Conservation (phyloP, 2,888 invertebrate species). For the Athetis lepigone region DNA sequence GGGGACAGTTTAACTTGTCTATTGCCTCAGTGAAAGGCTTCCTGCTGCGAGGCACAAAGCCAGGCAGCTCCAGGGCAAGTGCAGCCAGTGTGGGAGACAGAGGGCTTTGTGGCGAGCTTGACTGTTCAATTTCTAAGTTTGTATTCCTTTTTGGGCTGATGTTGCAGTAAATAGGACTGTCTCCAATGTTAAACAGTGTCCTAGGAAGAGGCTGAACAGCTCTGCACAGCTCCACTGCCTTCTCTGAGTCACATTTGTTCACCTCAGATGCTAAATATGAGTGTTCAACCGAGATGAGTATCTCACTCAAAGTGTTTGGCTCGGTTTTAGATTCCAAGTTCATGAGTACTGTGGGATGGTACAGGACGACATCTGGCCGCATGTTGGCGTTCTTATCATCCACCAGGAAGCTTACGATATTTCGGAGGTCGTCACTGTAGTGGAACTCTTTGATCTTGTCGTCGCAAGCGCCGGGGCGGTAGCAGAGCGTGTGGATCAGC, state of each 20-base stretch:
- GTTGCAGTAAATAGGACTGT: constrained; percentile 84
- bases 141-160: constrained; percentile 72
- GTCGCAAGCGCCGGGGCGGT: constrained; percentile 51
- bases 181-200: constrained; percentile 68
- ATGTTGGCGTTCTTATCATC: constrained; percentile 77
- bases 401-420: constrained; percentile 79
- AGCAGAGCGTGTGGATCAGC: constrained; percentile 67
- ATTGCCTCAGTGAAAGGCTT: constrained; percentile 76
- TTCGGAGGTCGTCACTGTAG: constrained; percentile 83
- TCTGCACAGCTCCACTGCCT: constrained; percentile 79
- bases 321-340: constrained; percentile 76
- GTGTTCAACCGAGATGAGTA: constrained; percentile 72
- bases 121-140: constrained; percentile 63
- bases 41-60: constrained; percentile 84
- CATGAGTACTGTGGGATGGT: constrained; percentile 86
- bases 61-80: constrained; percentile 86
- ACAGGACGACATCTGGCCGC: constrained; percentile 83
- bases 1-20: constrained; percentile 79
- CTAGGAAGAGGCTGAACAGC: constrained; percentile 79
- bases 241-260: constrained; percentile 87
- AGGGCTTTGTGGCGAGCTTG: constrained; percentile 65
- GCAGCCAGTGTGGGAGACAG: constrained; percentile 87
- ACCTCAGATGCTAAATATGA: constrained; percentile 68
- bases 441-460: constrained; percentile 71
- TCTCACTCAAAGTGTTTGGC: constrained; percentile 72